A percentile compares a stretch with the other conserved stretches of the same genome.
These are phyloP conservation scores for Tenthredo notha DNA, from an alignment of 2,888 invertebrate genomes.

Conservation along the genomic window DNA sequence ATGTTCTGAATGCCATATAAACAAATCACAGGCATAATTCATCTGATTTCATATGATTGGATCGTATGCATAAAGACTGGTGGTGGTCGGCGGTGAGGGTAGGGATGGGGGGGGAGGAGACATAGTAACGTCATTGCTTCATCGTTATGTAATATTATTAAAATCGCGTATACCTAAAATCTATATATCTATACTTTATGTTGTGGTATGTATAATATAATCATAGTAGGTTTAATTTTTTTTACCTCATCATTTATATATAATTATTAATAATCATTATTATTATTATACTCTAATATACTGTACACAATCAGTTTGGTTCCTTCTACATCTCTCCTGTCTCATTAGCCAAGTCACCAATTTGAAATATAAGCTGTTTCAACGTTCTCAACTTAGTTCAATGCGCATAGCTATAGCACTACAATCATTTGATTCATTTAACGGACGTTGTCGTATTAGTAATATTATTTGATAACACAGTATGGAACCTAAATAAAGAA, in stretches of 20 bases:
- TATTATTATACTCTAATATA: constrained; percentile 76
- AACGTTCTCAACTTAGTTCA: constrained; percentile 12
- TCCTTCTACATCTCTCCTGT: constrained; percentile 49
- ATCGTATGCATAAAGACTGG: constrained; percentile 26
- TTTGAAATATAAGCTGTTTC: constrained; percentile 4
- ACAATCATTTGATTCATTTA: constrained; percentile 30
- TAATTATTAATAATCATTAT: constrained; percentile 73
- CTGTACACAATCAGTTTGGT: constrained; percentile 76
- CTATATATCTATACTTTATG: constrained; percentile 70
- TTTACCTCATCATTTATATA: constrained; percentile 68
- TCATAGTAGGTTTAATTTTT: constrained; percentile 58
- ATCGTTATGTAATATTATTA: constrained; percentile 51
- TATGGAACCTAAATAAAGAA: constrained; percentile 16
- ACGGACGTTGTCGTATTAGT: constrained; percentile 10
- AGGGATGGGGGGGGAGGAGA: constrained; percentile 13
- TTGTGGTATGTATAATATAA: constrained; percentile 68
- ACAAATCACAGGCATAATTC: constrained; percentile 9
- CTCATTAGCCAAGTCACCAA: constrained; percentile 12
- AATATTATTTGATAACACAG: constrained; percentile 33
- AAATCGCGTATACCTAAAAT: constrained; percentile 66
- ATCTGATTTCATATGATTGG: constrained; percentile 31
- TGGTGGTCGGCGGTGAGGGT: neutral
- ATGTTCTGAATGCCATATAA: neutral
- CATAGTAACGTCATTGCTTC: constrained; percentile 37
- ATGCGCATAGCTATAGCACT: constrained; percentile 32